phyloP scores from a whole-genome alignment of 2,888 invertebrate species.

The Linnaemya tessellans region DNA sequence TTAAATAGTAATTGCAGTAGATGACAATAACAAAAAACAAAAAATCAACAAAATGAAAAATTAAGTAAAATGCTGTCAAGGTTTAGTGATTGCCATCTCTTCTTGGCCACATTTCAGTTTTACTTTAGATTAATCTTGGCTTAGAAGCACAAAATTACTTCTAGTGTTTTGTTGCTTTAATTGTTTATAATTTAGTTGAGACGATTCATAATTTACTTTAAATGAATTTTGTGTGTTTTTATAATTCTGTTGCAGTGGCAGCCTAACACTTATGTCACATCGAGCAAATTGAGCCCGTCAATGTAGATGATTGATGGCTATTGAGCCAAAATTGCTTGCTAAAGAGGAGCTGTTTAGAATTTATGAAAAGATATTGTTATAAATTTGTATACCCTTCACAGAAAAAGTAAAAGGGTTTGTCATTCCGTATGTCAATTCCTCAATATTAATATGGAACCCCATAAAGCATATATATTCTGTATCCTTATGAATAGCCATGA shows the following conservation, averaged over 20 bases:
- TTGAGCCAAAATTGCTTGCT: slow-evolving; percentile 6
- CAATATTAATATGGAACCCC: no score
- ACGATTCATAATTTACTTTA: slow-evolving; percentile 69
- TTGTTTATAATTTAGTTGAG: slow-evolving; percentile 58
- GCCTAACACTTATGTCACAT: slow-evolving; percentile 61
- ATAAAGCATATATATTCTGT: no score
- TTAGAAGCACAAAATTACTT: not conserved
- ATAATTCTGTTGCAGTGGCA: slow-evolving; percentile 13
- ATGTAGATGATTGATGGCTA: slow-evolving; percentile 53
- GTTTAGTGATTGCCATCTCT: slow-evolving; percentile 66
- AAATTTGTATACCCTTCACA: no score
- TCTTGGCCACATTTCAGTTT: slow-evolving; percentile 26
- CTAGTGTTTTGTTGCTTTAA: slow-evolving; percentile 45
- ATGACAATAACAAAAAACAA: slow-evolving; percentile 44
- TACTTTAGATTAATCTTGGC: slow-evolving; percentile 52
- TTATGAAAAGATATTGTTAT: no score
- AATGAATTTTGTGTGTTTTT: slow-evolving; percentile 56
- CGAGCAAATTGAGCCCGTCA: slow-evolving; percentile 63
- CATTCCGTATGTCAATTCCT: no score
- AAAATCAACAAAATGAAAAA: slow-evolving; percentile 18
- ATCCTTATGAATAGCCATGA: no score
- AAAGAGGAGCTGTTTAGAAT: not conserved
- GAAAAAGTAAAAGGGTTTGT: no score
- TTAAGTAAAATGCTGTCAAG: slow-evolving; percentile 63
- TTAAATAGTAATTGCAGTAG: slow-evolving; percentile 7